A percentile compares a stretch with the other conserved stretches of the same genome.
Evolutionary conservation across 2,888 invertebrate species (phyloP).

Genomic region (Miltochrista miniata): DNA sequence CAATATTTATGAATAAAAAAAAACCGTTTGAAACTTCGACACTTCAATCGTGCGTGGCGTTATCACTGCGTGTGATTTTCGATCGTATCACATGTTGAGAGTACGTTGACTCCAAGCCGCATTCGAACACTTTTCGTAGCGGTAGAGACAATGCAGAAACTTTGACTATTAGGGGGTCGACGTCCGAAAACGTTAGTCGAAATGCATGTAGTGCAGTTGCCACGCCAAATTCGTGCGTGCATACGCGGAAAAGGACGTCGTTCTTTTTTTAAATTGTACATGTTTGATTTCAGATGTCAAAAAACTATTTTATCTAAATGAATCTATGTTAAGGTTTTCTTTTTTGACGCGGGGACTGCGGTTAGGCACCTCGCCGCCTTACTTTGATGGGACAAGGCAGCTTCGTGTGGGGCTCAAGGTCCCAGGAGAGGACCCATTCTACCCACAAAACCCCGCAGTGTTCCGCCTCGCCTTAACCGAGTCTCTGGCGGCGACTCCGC

Average conservation of each 20-base stretch:
- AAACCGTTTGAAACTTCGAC: constrained; percentile 11
- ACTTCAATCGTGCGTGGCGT: constrained; percentile 31
- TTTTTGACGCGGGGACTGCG: too few relatives aligned
- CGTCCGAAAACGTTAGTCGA: constrained; percentile 24
- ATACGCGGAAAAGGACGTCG: not conserved
- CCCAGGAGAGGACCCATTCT: too few relatives aligned
- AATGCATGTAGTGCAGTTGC: constrained; percentile 29
- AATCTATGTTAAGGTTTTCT: too few relatives aligned
- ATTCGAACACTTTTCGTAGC: constrained; percentile 43
- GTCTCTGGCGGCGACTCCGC: too few relatives aligned
- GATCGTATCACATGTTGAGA: constrained; percentile 46
- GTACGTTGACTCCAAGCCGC: constrained; percentile 50
- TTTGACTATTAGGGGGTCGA: constrained; percentile 28
- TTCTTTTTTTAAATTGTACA: not conserved
- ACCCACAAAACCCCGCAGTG: too few relatives aligned
- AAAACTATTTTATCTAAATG: too few relatives aligned
- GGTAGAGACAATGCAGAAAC: constrained; percentile 36
- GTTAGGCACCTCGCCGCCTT: too few relatives aligned
- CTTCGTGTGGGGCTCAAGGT: too few relatives aligned
- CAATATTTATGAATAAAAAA: not conserved
- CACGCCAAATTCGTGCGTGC: constrained; percentile 3
- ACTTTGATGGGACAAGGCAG: too few relatives aligned
- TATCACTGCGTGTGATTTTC: constrained; percentile 44
- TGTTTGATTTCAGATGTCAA: too few relatives aligned
- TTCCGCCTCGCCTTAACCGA: too few relatives aligned